Percentiles rank a stretch among this genome's conserved stretches.
phyloP scores from a whole-genome alignment of 2,113 vertebrate genomes.

The Corynorhinus townsendii region DNA sequence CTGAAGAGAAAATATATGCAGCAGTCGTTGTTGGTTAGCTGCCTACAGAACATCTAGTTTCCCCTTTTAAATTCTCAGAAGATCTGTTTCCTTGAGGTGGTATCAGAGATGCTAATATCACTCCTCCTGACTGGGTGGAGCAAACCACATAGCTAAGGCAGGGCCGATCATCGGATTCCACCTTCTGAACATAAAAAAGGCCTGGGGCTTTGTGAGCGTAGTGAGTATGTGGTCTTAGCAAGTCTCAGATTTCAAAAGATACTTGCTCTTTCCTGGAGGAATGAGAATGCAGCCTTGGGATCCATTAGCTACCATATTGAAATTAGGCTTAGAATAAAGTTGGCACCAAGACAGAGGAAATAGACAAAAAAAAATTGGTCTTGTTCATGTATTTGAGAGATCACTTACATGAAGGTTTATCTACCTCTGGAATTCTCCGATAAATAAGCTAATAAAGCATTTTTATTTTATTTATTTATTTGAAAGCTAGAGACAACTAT shows the following conservation, averaged over 20 bases:
- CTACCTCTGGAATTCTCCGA: neutral
- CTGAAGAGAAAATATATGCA: neutral
- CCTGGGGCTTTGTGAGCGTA: neutral
- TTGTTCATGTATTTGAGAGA: neutral
- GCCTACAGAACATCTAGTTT: neutral
- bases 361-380: neutral
- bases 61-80: neutral
- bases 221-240: neutral
- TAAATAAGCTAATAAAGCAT: neutral
- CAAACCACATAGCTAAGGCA: neutral
- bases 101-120: neutral
- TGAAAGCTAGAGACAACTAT: constrained; percentile 11
- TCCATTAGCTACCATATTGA: neutral
- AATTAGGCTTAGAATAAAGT: neutral
- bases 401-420: neutral
- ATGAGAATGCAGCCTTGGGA: neutral
- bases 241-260: neutral
- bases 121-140: neutral
- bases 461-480: neutral
- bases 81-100: neutral
- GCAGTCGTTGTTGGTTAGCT: neutral
- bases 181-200: neutral
- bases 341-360: neutral
- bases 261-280: neutral
- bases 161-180: neutral